phyloP scores from a whole-genome alignment of 2,797 vertebrate species.

The Melanotaenia maccullochi region DNA sequence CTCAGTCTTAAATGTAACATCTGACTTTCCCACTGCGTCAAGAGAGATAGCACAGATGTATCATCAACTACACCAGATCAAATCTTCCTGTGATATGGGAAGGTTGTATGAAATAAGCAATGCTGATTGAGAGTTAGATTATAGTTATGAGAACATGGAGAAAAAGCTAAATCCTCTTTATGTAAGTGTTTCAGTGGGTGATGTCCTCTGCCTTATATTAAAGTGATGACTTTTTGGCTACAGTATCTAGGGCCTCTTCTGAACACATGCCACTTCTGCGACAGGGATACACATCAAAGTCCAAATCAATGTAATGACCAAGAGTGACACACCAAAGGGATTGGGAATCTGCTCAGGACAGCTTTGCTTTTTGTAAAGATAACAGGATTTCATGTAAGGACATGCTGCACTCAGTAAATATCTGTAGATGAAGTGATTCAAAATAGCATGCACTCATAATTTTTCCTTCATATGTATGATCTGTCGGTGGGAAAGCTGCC shows the following conservation, averaged over 20 bases:
- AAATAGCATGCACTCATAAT: conserved; percentile 7
- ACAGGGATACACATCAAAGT: conserved; percentile 17
- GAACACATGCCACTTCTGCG: conserved; percentile 5
- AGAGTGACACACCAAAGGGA: conserved; percentile 25
- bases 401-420: conserved; percentile 4
- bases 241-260: not conserved
- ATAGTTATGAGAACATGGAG: conserved; percentile 31
- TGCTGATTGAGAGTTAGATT: conserved; percentile 43
- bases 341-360: conserved; percentile 34
- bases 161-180: conserved; percentile 65
- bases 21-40: not conserved
- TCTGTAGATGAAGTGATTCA: conserved; percentile 13
- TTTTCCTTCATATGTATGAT: conserved; percentile 10
- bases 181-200: conserved; percentile 61
- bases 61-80: conserved; percentile 24
- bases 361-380: conserved; percentile 43
- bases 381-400: conserved; percentile 19
- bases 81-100: conserved; percentile 18
- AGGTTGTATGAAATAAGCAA: conserved; percentile 33
- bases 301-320: conserved; percentile 22
- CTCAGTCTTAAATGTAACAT: conserved; percentile 19
- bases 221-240: conserved; percentile 50
- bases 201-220: conserved; percentile 49
- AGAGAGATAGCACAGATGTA: not conserved
- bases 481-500: conserved; percentile 13